Evolutionary conservation across 2,888 invertebrate genomes (phyloP), one percentile per base, ranked within the genome.

Genomic region (Drosophila flavopinicola): DNA sequence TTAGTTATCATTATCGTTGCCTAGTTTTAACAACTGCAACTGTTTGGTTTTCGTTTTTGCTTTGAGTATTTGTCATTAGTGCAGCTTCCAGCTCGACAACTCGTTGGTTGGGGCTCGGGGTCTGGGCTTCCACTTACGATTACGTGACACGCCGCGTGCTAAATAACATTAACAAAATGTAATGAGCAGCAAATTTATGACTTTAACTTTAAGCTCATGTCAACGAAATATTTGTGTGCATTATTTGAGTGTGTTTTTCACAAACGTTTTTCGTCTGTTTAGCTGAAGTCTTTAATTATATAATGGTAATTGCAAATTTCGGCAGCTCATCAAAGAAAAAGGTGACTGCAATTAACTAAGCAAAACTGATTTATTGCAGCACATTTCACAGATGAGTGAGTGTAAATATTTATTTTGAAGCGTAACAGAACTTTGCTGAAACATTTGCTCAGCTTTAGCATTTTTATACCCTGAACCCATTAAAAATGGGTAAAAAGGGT

Each of bases 81-180:
- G 51, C 52, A 71, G 63, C 70, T 51, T 61, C 70, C 67, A 66
- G 44, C 17, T 15, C 39, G 15, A 41, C 58, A 45, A n/a, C 41
- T n/a, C 13, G 13, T 17, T n/a, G 13, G 6, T 30, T 20, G 3
- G 30, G 23, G 1, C 20, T 11, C 24, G 11, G 41, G 30, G 11
- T 44, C 51, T 37, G 60, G 49, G 25, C 47, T 70, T 63, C 63
- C 76, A 67, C 59, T 71, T 66, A 54, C 57, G 65, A 60, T 83
- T 80, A 83, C 78, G 83, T 83, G 78, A 79, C 56, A 58, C 38
- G 57, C 64, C 42, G 61, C 63, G 72, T 79, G 77, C 59, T 63
- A 70, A 72, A 66, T 60, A 63, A 59, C 71, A 69, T 80, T 78
- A 72, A 73, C 64, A 41, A 52, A 57, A 47, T 68, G 64, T 79